A percentile compares a stretch with the other conserved stretches of the same genome.
These are phyloP conservation scores for Argopecten irradians DNA, from an alignment of 1,140 invertebrate genomes.

Conservation along the genomic window DNA sequence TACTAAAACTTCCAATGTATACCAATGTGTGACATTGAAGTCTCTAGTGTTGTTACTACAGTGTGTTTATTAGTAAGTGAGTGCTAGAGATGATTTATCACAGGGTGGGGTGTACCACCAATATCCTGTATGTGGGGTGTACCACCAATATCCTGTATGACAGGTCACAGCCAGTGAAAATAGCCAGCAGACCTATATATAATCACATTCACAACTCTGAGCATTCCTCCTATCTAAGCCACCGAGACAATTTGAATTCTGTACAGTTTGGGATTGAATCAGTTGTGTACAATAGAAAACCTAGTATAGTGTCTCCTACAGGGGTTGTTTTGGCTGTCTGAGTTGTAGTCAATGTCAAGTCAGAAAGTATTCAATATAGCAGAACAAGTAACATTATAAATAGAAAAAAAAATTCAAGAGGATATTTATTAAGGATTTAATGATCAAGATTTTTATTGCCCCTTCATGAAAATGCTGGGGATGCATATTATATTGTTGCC, in stretches of 20 bases:
- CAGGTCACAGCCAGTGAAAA: constrained; percentile 15
- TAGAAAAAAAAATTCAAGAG: too few relatives aligned
- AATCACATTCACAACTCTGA: background rate
- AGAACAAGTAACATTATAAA: too few relatives aligned
- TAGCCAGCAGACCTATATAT: background rate
- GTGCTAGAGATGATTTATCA: background rate
- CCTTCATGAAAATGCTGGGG: too few relatives aligned
- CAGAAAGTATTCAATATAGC: too few relatives aligned
- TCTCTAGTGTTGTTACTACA: background rate
- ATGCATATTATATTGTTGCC: too few relatives aligned
- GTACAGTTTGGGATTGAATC: background rate
- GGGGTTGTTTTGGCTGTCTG: background rate
- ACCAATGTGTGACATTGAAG: too few relatives aligned
- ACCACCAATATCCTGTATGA: background rate
- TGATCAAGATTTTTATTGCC: too few relatives aligned
- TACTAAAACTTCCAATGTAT: too few relatives aligned
- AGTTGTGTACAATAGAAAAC: background rate
- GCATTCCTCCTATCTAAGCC: background rate
- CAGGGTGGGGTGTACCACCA: background rate
- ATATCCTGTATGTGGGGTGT: background rate
- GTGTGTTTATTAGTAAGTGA: background rate
- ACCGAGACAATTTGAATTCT: background rate
- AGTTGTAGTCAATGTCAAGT: too few relatives aligned
- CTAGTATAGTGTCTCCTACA: background rate
- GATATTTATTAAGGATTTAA: too few relatives aligned